Conservation (phyloP, 2,797 vertebrate species). For the Hemibagrus guttatus region DNA sequence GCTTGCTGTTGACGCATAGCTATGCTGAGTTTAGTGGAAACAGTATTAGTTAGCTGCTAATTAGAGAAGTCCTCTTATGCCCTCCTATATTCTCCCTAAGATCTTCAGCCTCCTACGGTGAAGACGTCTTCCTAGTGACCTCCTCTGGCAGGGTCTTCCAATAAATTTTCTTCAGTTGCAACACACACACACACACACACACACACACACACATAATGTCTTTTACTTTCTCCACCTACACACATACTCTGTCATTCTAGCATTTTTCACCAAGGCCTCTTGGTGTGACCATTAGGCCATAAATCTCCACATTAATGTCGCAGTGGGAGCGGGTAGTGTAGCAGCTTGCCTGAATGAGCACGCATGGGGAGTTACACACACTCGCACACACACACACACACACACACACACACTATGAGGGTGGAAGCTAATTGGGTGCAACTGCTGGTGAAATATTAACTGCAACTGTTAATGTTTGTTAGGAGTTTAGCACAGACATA, state of each 20-base stretch:
- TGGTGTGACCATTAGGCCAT: slow-evolving; percentile 56
- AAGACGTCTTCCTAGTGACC: slow-evolving; percentile 11
- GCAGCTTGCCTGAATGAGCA: slow-evolving; percentile 51
- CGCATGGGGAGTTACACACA: slow-evolving; percentile 37
- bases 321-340: slow-evolving; percentile 58
- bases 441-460: slow-evolving; percentile 70
- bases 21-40: slow-evolving; percentile 12
- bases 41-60: slow-evolving; percentile 10
- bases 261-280: slow-evolving; percentile 17
- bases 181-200: slow-evolving; percentile 16
- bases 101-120: slow-evolving; percentile 13
- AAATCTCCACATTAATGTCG: slow-evolving; percentile 69
- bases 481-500: slow-evolving; percentile 34
- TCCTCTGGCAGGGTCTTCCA: slow-evolving; percentile 11
- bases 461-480: slow-evolving; percentile 63
- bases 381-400: slow-evolving; percentile 51
- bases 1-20: slow-evolving; percentile 7
- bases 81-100: background rate
- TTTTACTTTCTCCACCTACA: slow-evolving; percentile 11
- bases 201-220: background rate
- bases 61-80: background rate
- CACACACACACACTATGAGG: slow-evolving; percentile 21
- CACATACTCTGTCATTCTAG: slow-evolving; percentile 18
- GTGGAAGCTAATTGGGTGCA: slow-evolving; percentile 62
- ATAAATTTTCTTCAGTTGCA: slow-evolving; percentile 28